These are phyloP conservation scores for Oreochromis grahami DNA, from an alignment of 2,797 vertebrate genomes.

Conservation along the genomic window DNA sequence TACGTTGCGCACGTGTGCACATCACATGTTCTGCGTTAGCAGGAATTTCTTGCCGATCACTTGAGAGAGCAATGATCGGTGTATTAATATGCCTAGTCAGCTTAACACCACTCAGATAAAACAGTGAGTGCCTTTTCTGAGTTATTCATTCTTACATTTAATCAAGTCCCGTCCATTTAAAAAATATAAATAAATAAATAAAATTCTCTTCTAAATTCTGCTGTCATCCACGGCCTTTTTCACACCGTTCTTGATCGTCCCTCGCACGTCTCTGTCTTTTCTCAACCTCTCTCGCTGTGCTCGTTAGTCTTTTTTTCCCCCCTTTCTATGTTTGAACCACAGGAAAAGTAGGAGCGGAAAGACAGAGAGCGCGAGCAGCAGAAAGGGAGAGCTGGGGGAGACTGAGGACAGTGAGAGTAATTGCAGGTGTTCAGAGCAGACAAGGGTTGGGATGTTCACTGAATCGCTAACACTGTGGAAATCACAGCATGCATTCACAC, in stretches of 20 bases:
- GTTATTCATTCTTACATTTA: background rate
- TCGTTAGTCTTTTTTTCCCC: constrained; percentile 1
- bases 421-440: constrained; percentile 62
- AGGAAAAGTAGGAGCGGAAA: constrained; percentile 35
- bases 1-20: background rate
- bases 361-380: constrained; percentile 14
- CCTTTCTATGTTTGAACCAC: background rate
- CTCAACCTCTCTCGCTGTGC: background rate
- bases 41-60: background rate
- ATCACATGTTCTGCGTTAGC: background rate
- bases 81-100: background rate
- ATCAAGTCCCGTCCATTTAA: background rate
- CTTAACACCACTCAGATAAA: background rate
- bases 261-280: background rate
- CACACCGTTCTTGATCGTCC: constrained; percentile 1
- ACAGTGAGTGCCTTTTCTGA: background rate
- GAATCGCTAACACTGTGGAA: constrained; percentile 60
- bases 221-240: background rate
- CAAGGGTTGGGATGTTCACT: constrained; percentile 56
- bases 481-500: constrained; percentile 41
- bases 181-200: background rate
- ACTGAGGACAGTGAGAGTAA: constrained; percentile 56
- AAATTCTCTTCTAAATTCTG: background rate
- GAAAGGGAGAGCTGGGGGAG: constrained; percentile 2
- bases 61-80: background rate